Conservation (phyloP, 30 jellyfish, hydroid and myxozoan species). For the Morbakka virulenta region DNA sequence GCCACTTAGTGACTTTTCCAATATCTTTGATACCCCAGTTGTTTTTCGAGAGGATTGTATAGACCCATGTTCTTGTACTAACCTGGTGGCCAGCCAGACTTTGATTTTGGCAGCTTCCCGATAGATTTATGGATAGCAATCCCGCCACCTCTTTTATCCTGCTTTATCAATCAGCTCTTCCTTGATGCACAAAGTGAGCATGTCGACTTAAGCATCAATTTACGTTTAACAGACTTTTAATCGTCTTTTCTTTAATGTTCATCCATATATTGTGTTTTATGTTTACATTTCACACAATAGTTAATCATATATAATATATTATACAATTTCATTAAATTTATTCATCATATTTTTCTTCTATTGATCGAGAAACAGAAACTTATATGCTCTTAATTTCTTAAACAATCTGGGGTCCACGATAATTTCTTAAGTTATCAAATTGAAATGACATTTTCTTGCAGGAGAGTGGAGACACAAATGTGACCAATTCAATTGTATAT, state of each 20-base stretch:
- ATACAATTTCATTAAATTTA: slow-evolving; percentile 19
- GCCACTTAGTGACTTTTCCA: too few species aligned
- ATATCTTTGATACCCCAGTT: neutral
- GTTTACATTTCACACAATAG: slow-evolving; percentile 46
- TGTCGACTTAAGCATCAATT: slow-evolving; percentile 19
- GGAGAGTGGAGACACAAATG: slow-evolving; percentile 37
- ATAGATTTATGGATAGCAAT: neutral
- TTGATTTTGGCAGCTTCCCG: too few species aligned
- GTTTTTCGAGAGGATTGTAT: slow-evolving; percentile 4
- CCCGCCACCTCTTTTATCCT: slow-evolving; percentile 4
- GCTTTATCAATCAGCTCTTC: slow-evolving; percentile 13
- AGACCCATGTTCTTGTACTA: neutral
- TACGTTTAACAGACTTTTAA: slow-evolving; percentile 8
- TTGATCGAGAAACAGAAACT: slow-evolving; percentile 4
- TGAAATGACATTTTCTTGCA: slow-evolving; percentile 9
- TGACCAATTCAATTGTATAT: slow-evolving; percentile 9
- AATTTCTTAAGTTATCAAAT: slow-evolving; percentile 10
- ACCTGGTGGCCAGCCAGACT: slow-evolving; percentile 22
- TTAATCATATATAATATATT: slow-evolving; percentile 14
- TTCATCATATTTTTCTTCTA: slow-evolving; percentile 11
- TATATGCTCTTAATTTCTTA: slow-evolving; percentile 13
- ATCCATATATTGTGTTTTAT: slow-evolving; percentile 4
- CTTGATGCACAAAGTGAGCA: slow-evolving; percentile 35
- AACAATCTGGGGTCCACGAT: slow-evolving; percentile 5
- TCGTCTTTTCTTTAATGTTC: too few species aligned